phyloP scores from a whole-genome alignment of 2,113 vertebrate genomes.

The Aldabrachelys gigantea region DNA sequence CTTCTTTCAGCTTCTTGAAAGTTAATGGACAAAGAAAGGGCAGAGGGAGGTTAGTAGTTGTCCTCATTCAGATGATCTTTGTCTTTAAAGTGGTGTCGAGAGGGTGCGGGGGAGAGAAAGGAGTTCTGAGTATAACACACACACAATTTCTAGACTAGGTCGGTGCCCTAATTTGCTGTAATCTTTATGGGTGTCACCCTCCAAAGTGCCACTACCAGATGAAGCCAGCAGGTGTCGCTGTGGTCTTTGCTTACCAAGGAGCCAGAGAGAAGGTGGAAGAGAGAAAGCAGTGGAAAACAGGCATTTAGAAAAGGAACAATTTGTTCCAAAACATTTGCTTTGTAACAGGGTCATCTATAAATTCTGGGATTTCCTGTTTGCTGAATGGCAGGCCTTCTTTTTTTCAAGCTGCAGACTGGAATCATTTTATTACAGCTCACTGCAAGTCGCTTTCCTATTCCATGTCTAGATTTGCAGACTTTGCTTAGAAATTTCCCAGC shows the following conservation, averaged over 20 bases:
- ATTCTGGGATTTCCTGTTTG: conserved; percentile 83
- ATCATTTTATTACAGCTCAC: conserved; percentile 49
- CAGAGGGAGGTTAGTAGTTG: background rate
- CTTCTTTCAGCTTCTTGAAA: background rate
- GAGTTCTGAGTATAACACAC: background rate
- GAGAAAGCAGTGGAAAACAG: conserved; percentile 71
- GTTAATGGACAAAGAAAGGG: background rate
- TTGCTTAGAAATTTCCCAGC: conserved; percentile 60
- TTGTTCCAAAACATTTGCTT: conserved; percentile 84
- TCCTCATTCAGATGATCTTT: background rate
- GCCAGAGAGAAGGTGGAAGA: background rate
- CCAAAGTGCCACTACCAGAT: background rate
- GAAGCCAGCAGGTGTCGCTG: conserved; percentile 75
- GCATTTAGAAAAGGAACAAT: conserved; percentile 74
- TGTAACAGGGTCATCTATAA: conserved; percentile 80
- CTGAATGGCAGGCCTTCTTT: conserved; percentile 53
- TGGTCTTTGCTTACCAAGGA: conserved; percentile 51
- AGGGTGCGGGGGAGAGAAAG: background rate
- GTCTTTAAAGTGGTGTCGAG: background rate
- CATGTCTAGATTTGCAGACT: conserved; percentile 22
- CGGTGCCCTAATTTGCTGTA: background rate
- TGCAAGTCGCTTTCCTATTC: conserved; percentile 45
- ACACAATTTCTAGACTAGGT: background rate
- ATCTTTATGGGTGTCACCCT: background rate
- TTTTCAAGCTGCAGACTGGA: conserved; percentile 51